Evolutionary conservation across 2,797 vertebrate genomes (phyloP), one percentile per base, ranked within the genome.

Genomic region (Holocentrus rufus): DNA sequence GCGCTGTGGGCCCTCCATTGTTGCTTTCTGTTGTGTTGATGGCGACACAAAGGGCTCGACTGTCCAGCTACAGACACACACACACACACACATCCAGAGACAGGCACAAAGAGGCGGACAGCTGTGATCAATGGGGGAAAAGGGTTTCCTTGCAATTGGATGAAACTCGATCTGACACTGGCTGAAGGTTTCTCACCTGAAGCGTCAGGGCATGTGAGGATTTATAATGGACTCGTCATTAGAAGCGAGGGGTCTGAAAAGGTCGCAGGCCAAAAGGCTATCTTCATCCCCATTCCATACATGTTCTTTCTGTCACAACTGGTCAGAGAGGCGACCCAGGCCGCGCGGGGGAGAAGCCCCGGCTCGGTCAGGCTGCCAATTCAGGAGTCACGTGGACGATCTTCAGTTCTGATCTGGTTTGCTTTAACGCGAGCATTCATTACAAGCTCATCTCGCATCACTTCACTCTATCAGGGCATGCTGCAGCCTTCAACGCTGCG

Each of bases 331-430:
- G 20, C 22, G 39, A 47, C 57, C 52, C 17, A 3, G 42, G 42
- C 42, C 13, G 42, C 42, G 3, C 7, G 9, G 13, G 15, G 2
- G 44, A 27, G 65, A 2, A 22, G 30, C 50, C 42, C 63, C 4
- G 2, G 39, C 39, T 57, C 7, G 30, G 57, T 34, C 60, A 72
- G 46, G 57, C 57, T 31, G 55, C n/a, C 69, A 68, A 53, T 82
- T 77, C 30, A 56, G 60, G 50, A 60, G 79, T 72, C 62, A 82
- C 13, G n/a, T 25, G 44, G 56, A 31, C 79, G 11, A 44, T 44
- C 13, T 44, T 15, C 14, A 75, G 69, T 80, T n/a, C 82, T 47
- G 62, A 66, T 57, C 67, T 61, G 69, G 81, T 77, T 81, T 66
- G 27, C 67, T 13, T 1, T 0, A 71, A 42, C 59, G 39, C 69